Evolutionary conservation across 2,797 vertebrate genomes (phyloP), one percentile per base, ranked within the genome.

Genomic region (Arvicola amphibius): DNA sequence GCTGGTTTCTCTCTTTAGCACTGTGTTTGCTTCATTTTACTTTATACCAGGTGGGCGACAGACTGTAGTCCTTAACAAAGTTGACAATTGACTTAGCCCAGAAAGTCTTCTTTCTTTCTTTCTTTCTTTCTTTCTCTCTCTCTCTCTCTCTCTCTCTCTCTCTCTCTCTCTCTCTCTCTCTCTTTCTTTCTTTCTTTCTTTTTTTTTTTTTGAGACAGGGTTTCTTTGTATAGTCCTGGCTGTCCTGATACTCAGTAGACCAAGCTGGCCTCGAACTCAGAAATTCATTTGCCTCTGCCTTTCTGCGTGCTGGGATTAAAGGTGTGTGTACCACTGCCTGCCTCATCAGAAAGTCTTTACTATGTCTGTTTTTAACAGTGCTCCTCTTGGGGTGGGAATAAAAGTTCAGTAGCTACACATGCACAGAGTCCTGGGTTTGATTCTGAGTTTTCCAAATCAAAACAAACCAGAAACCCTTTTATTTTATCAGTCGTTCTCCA

Each of bases 401-500:
- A 19, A 53, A 63, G 25, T 29, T 83, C 37, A 65, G 40, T 51
- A 67, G 43, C 34, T 9, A 11, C 1, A 46, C 37, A 48, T 48
- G 81, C 59, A 65, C n/a, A 12, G 14, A 69, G 83, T 48, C 43
- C 32, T 86, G 83, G 63, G 19, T n/a, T 67, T 86, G 40, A 48
- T 67, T n/a, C 63, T 51, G 19, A 69, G 5, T 1, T 46, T 12
- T n/a, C 12, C 27, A 34, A 67, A 67, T 25, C 32, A 25, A 51
- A 86, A 69, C 9, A 51, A 86, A 88, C 16, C 16, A 98, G 94
- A 97, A 98, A 98, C 98, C 95, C 97, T 97, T 97, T 98, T 96
- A 97, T 98, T 96, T 98, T 98, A 98, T 97, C 98, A 98, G 98
- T 97, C 73, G 87, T 97, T 98, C 98, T 98, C 98, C 98, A 98